Conservation (phyloP, 1,140 invertebrate species). For the Bombus confusus region DNA sequence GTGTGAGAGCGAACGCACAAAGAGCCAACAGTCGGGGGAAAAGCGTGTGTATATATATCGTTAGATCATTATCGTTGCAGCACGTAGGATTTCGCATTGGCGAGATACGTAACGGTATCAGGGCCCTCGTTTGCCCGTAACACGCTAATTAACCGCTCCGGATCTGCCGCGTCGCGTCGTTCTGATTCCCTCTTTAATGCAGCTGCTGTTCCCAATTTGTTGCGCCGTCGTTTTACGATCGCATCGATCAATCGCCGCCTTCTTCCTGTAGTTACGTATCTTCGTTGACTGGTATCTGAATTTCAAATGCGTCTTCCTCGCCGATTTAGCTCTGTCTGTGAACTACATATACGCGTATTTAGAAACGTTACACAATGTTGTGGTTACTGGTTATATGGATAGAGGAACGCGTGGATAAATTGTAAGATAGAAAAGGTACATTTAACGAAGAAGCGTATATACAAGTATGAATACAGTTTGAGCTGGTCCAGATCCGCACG, state of each 20-base stretch:
- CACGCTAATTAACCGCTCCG: conserved; percentile 28
- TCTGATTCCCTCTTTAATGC: conserved; percentile 1
- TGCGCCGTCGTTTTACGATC: neutral
- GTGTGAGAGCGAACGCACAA: conserved; percentile 72
- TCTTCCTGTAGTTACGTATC: neutral
- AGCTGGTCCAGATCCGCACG: too few species aligned
- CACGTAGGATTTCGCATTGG: conserved; percentile 43
- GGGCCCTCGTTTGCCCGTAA: conserved; percentile 37
- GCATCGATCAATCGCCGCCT: neutral
- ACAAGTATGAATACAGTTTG: too few species aligned
- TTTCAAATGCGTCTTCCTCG: neutral
- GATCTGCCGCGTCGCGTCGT: neutral
- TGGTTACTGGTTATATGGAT: too few species aligned
- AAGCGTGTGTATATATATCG: conserved; percentile 7
- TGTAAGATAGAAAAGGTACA: too few species aligned
- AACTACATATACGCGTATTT: too few species aligned
- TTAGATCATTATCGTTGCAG: conserved; percentile 53
- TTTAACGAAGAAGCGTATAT: too few species aligned
- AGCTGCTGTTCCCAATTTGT: neutral
- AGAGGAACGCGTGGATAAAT: too few species aligned
- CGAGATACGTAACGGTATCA: conserved; percentile 70
- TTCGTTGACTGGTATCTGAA: neutral
- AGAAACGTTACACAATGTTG: too few species aligned
- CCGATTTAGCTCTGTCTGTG: too few species aligned
- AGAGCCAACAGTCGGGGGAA: conserved; percentile 8